phyloP scores from a whole-genome alignment of 2,888 invertebrate genomes.

The Pheosia gnoma region DNA sequence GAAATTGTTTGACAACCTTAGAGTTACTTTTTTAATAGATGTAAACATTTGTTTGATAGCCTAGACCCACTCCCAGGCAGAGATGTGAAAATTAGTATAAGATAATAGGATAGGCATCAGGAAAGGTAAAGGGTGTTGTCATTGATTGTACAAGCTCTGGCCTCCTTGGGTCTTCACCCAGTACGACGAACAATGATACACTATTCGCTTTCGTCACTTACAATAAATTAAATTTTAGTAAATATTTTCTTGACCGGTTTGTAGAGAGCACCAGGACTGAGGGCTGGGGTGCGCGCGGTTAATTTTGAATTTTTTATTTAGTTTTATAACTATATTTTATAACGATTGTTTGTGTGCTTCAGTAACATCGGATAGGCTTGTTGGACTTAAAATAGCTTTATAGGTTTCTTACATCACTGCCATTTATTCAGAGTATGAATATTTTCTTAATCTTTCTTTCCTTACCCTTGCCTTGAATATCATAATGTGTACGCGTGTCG shows the following conservation, averaged over 20 bases:
- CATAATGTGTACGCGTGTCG: not conserved
- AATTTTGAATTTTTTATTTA: conserved; percentile 72
- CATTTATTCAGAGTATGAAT: too few species aligned
- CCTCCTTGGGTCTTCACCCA: conserved; percentile 6
- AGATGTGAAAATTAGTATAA: not conserved
- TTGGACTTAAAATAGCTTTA: conserved; percentile 4
- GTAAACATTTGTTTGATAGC: not conserved
- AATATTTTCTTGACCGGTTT: conserved; percentile 38
- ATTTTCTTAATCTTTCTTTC: too few species aligned
- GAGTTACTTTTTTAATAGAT: conserved; percentile 1
- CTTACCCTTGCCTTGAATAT: conserved; percentile 2
- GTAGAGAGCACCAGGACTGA: conserved; percentile 65
- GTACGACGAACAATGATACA: conserved; percentile 20
- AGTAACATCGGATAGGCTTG: conserved; percentile 53
- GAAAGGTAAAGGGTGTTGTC: not conserved
- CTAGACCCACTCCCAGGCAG: not conserved
- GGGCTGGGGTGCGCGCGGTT: conserved; percentile 53
- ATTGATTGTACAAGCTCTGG: not conserved
- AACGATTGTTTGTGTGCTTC: conserved; percentile 63
- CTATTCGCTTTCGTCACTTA: conserved; percentile 43
- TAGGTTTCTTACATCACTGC: conserved; percentile 14
- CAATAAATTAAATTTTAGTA: conserved; percentile 54
- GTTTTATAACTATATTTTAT: conserved; percentile 70
- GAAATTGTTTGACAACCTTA: not conserved
- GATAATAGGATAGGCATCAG: not conserved